Percentiles rank a stretch among this genome's conserved stretches.
Evolutionary conservation across 2,888 invertebrate species (phyloP).

Genomic region (Drosophila ochracea): DNA sequence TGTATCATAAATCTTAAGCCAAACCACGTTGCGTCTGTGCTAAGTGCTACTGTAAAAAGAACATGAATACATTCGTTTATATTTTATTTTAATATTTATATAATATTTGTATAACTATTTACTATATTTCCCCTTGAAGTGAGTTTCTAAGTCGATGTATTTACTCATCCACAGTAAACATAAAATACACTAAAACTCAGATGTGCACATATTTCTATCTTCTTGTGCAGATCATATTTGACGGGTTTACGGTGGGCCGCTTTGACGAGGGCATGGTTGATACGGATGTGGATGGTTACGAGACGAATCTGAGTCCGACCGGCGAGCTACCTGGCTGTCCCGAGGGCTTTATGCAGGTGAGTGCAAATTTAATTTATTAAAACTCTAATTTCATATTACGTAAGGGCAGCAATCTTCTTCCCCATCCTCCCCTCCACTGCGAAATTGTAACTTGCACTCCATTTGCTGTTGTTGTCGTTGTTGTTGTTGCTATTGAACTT

Average conservation of each 20-base stretch:
- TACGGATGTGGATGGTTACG: slow-evolving; percentile 85
- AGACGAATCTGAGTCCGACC: slow-evolving; percentile 84
- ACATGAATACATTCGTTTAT: not conserved
- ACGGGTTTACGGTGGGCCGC: slow-evolving; percentile 94
- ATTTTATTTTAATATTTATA: not conserved
- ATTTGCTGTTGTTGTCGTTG: slow-evolving; percentile 57
- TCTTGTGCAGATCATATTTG: slow-evolving; percentile 90
- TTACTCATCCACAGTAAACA: not conserved
- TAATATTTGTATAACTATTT: not conserved
- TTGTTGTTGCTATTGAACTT: slow-evolving; percentile 40
- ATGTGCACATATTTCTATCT: slow-evolving; percentile 11
- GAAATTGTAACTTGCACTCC: slow-evolving; percentile 66
- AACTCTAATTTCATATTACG: slow-evolving; percentile 70
- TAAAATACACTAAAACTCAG: not conserved
- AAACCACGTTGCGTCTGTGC: not conserved
- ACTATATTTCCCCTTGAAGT: not conserved
- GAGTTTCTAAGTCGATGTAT: not conserved
- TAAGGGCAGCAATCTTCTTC: slow-evolving; percentile 30
- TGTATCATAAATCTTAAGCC: not conserved
- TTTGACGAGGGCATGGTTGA: slow-evolving; percentile 88
- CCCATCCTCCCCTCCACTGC: not conserved
- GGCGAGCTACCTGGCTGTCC: slow-evolving; percentile 92
- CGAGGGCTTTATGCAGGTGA: slow-evolving; percentile 94
- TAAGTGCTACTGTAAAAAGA: not conserved
- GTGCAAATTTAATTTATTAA: slow-evolving; percentile 66